These are phyloP conservation scores for Brachypteracias leptosomus DNA, from an alignment of 2,113 vertebrate genomes.

Conservation along the genomic window DNA sequence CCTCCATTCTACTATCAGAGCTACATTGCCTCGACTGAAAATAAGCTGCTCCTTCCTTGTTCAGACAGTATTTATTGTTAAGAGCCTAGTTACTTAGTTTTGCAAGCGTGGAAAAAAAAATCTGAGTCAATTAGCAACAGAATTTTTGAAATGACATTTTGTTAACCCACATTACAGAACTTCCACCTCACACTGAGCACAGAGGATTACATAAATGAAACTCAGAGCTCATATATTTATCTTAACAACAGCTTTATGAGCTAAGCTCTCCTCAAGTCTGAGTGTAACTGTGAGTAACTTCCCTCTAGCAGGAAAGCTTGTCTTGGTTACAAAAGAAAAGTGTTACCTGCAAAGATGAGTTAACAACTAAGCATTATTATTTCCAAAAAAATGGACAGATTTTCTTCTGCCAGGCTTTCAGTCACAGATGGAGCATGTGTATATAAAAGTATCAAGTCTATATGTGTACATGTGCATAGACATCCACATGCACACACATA, in stretches of 20 bases:
- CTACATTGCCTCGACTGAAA: neutral
- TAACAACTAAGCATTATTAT: neutral
- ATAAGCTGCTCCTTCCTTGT: neutral
- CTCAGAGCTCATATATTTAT: neutral
- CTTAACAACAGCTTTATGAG: neutral
- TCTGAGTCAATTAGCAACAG: neutral
- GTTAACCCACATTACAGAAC: neutral
- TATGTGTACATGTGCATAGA: neutral
- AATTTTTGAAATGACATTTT: neutral
- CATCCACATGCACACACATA: fast-evolving
- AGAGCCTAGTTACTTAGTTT: neutral
- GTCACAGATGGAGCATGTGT: neutral
- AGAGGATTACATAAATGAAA: neutral
- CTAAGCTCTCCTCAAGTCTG: neutral
- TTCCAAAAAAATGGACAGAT: neutral
- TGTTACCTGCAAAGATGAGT: neutral
- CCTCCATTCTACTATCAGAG: neutral
- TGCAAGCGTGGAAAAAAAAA: neutral
- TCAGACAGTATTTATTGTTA: neutral
- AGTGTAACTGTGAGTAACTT: neutral
- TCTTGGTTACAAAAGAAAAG: neutral
- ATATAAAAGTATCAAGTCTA: neutral
- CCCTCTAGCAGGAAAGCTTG: neutral
- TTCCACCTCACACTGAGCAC: neutral
- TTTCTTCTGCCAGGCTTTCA: neutral